Base-by-base conservation (phyloP, 2,888 invertebrate species). In the Dyspetes luteomarginatus region DNA sequence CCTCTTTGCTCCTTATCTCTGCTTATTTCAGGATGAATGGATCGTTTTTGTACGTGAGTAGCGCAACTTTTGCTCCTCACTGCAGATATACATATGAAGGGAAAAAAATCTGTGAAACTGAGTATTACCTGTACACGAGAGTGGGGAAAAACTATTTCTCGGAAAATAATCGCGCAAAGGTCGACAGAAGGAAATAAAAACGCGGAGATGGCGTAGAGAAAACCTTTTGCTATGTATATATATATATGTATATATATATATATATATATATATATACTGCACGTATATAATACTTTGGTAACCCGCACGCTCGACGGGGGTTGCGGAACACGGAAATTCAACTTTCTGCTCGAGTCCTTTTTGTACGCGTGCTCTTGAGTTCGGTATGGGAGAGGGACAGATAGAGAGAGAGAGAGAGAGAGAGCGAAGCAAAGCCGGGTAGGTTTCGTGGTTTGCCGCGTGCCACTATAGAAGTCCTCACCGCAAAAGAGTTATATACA, bases 41-140 rank as follows among this genome's bases (percentile, higher is more conserved):
- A 74, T 74, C 65, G 74, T 65, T 74, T 74, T 67, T 74, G 58
- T 74, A 74, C 74, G 74, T 67, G 74, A 58, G 74, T 36, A 45
- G 45, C 26, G 73, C 52, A 26, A 15, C 43, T 73, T 62, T 36
- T 26, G 56, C 45, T 28, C 52, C 45, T 22, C 19, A 62, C 30
- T 30, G 12, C 28, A 9, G 17, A 52, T 43, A 36, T 22, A 45
- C 28, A 43, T 41, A 12, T 22, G 30, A 41, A 69, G 17, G 9
- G 41, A 71, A 50, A 36, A 24, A 43, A 62, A 68, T 9, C 17
- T 5, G 41, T 7, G 9, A 64, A 68, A 64, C 19, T 17, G 55
- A 52, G 41, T 71, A 71, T 4, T n/a, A n/a, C n/a, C n/a, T n/a
- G n/a, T n/a, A n/a, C n/a, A 45, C 69, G 26, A 17, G 36, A 71